Base-by-base conservation (phyloP, 1,140 invertebrate species). In the Eciton burchellii region DNA sequence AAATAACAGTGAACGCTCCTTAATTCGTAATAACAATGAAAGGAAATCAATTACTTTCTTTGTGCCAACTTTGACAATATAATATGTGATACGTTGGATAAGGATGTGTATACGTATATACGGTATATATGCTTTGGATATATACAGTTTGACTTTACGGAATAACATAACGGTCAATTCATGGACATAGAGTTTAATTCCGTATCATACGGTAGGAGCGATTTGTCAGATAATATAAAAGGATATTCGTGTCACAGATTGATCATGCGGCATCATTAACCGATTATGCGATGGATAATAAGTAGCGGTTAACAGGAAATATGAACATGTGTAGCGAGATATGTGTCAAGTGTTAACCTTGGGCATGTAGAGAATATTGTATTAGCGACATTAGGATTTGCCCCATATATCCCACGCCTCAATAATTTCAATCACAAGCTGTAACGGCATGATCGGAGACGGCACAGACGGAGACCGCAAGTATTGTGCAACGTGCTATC, bases 261-360 rank as follows among this genome's bases (percentile, higher is more conserved):
- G 74, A 79, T 79, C 74, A 35, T 9, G 6, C 19, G 63, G 35
- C 74, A 79, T 70, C 49, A 79, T 79, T 79, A 79, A 70, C 49
- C 74, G 74, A 79, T 70, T 49, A 70, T 45, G 63, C 63, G 47
- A 16, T 26, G 74, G 16, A 63, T 79, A 79, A 79, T 57, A 77
- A 77, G 62, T 68, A 24, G 43, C 35, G 19, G 41, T n/a, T n/a
- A n/a, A 65, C 49, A 19, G 43, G 14, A 24, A 35, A 19, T 26
- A 49, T 14, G 74, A 49, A 21, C 62, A 35, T 49, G 49, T 16
- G n/a, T 35, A 35, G 43, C 29, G 49, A 77, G 73, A 76, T 77
- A 79, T 79, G 35, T 79, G 74, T 79, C 74, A 79, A 79, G 74
- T 70, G 63, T 79, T 79, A 79, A 21, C 74, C 74, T 79, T 79